phyloP scores from a whole-genome alignment of 2,888 invertebrate genomes.

The Volucella inanis region DNA sequence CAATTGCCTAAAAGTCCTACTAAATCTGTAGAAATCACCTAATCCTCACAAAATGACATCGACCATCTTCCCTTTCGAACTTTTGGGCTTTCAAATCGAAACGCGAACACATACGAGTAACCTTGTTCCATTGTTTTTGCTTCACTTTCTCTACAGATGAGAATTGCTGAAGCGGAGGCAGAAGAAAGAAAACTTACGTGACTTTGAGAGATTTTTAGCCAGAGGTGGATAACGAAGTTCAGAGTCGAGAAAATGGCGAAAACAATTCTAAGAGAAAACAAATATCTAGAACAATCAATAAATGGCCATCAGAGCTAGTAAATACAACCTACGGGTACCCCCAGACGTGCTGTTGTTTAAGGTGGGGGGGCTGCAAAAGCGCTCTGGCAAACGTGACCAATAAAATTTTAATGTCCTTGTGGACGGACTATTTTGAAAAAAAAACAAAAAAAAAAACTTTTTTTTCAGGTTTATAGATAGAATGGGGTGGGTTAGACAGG shows the following conservation, averaged over 20 bases:
- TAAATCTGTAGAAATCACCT: conserved; percentile 40
- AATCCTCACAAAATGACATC: conserved; percentile 11
- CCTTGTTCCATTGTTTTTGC: conserved; percentile 51
- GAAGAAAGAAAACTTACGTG: conserved; percentile 46
- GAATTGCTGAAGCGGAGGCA: neutral
- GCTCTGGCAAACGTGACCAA: conserved; percentile 58
- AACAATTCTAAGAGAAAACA: conserved; percentile 42
- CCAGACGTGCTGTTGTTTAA: no score
- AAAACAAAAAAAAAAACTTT: conserved; percentile 20
- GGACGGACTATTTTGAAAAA: conserved; percentile 32
- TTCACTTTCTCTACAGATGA: neutral
- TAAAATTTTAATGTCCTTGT: conserved; percentile 64
- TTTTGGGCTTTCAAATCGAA: conserved; percentile 55
- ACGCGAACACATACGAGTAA: conserved; percentile 53
- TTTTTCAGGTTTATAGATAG: conserved; percentile 7
- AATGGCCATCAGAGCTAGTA: conserved; percentile 65
- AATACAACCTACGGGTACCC: conserved; percentile 6
- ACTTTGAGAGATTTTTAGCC: conserved; percentile 53
- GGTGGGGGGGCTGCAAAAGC: no score
- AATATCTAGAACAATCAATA: conserved; percentile 59
- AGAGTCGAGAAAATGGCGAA: conserved; percentile 39
- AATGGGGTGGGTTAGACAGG: neutral
- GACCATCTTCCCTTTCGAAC: conserved; percentile 5
- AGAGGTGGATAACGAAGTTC: conserved; percentile 49
- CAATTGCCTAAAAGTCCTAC: conserved; percentile 58